Evolutionary conservation across 64 coral and sea anemone genomes (phyloP).

Genomic region (Pocillopora verrucosa): DNA sequence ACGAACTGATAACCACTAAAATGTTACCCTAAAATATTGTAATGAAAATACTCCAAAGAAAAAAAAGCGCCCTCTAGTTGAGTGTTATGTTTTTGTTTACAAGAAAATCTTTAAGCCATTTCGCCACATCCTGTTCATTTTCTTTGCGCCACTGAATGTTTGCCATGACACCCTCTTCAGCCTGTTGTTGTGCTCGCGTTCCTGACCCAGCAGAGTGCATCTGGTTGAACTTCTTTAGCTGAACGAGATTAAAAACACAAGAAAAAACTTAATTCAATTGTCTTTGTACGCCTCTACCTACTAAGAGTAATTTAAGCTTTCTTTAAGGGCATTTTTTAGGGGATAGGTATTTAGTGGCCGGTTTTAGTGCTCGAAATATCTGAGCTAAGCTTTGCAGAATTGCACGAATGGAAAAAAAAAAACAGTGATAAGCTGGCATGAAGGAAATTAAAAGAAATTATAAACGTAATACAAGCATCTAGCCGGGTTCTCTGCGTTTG

Average conservation of each 20-base stretch:
- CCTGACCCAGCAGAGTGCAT: constrained; percentile 37
- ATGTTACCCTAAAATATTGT: neutral
- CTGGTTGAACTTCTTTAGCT: constrained; percentile 29
- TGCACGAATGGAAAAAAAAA: no score
- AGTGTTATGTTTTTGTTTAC: constrained; percentile 41
- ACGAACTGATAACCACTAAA: neutral
- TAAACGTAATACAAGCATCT: no score
- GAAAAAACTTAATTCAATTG: neutral
- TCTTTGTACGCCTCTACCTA: neutral
- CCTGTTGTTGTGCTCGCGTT: constrained; percentile 42
- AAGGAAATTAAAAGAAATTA: no score
- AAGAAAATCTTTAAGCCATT: constrained; percentile 59
- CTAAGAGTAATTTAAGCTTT: no score
- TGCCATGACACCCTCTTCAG: constrained; percentile 51
- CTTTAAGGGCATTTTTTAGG: no score
- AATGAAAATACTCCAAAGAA: neutral
- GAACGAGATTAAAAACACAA: neutral
- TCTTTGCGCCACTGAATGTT: constrained; percentile 79
- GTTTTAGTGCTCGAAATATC: no score
- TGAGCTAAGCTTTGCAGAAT: no score
- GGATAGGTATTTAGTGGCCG: no score
- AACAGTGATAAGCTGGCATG: no score
- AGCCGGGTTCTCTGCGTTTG: no score
- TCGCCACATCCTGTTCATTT: constrained; percentile 62
- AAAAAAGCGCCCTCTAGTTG: neutral